phyloP scores from a whole-genome alignment of 2,113 vertebrate genomes.

The Nothobranchius furzeri region DNA sequence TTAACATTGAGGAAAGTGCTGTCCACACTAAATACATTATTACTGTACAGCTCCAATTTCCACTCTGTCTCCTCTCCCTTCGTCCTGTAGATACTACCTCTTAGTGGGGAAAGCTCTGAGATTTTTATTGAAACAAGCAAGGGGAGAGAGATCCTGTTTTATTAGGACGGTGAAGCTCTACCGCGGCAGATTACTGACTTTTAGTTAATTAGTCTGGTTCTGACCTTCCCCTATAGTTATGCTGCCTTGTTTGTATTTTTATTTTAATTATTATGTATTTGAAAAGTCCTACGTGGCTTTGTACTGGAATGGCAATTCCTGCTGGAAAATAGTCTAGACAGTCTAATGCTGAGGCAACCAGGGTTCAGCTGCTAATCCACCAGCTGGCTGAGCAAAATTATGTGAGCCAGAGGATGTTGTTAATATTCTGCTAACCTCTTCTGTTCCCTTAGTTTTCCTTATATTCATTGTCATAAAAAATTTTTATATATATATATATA shows the following conservation, averaged over 20 bases:
- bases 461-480: too few species aligned
- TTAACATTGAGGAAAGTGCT: constrained; percentile 65
- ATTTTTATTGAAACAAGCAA: constrained; percentile 31
- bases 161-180: constrained; percentile 9
- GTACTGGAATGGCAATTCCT: constrained; percentile 46
- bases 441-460: background rate
- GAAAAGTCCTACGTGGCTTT: constrained; percentile 10
- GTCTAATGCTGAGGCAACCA: constrained; percentile 41
- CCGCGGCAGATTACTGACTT: background rate
- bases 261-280: constrained; percentile 6
- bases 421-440: background rate
- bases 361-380: constrained; percentile 41
- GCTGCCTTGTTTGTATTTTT: constrained; percentile 8
- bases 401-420: constrained; percentile 21
- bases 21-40: constrained; percentile 72
- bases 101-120: constrained; percentile 18
- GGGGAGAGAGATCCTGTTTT: constrained; percentile 12
- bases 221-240: background rate
- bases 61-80: constrained; percentile 41
- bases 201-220: constrained; percentile 16
- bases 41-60: constrained; percentile 70
- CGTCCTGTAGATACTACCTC: constrained; percentile 26
- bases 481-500: too few species aligned
- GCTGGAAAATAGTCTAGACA: constrained; percentile 55
- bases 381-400: constrained; percentile 17